A percentile compares a stretch with the other conserved stretches of the same genome.
Conservation (phyloP, 2,113 vertebrate genomes). For the Charadrius vociferus region DNA sequence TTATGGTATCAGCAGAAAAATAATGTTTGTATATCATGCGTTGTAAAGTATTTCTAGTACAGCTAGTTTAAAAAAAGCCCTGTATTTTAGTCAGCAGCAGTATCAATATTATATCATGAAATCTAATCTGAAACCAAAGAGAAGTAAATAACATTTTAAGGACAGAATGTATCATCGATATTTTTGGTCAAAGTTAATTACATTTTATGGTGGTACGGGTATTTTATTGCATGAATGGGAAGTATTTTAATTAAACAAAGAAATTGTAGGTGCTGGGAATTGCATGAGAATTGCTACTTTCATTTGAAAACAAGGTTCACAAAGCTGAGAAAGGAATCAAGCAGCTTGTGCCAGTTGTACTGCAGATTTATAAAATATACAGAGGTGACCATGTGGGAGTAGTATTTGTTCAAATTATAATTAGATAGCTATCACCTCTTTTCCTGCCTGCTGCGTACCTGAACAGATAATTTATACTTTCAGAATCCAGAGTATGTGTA, state of each 20-base stretch:
- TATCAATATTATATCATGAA: not conserved
- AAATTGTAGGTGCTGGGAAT: constrained; percentile 71
- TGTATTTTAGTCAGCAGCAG: not conserved
- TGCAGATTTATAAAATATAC: not conserved
- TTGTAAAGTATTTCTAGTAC: not conserved
- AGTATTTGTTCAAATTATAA: not conserved
- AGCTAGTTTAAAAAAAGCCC: not conserved
- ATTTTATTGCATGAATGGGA: constrained; percentile 52
- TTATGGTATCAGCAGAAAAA: not conserved
- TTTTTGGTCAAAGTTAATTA: constrained; percentile 72
- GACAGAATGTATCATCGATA: constrained; percentile 66
- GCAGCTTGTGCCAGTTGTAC: not conserved
- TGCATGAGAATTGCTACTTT: not conserved
- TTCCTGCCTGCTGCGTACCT: not conserved
- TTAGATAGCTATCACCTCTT: not conserved
- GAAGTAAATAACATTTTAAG: constrained; percentile 51
- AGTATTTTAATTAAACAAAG: constrained; percentile 80
- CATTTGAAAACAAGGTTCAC: not conserved
- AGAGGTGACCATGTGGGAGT: not conserved
- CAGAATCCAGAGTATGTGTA: not conserved
- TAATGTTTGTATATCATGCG: not conserved
- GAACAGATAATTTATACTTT: not conserved
- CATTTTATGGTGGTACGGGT: constrained; percentile 70
- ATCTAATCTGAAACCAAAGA: constrained; percentile 42
- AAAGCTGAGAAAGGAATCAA: not conserved